A percentile compares a stretch with the other conserved stretches of the same genome.
phyloP scores from a whole-genome alignment of 1,140 invertebrate genomes.

The Saxidomus purpurata region DNA sequence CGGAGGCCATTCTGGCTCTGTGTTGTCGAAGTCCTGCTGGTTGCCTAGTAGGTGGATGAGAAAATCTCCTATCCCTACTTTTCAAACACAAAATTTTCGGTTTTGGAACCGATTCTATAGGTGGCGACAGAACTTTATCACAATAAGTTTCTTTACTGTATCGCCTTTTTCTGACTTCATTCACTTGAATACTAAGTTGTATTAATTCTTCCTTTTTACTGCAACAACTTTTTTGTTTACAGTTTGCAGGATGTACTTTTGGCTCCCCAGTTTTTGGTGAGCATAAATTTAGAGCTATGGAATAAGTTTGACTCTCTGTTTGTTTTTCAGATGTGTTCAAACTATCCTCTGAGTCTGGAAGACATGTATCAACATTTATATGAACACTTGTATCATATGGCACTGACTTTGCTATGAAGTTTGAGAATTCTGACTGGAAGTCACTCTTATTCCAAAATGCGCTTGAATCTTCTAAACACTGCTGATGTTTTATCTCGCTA shows the following conservation, averaged over 20 bases:
- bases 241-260: not conserved
- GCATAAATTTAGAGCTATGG: not conserved
- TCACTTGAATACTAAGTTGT: constrained; percentile 56
- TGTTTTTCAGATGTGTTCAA: not conserved
- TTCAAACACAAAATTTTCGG: constrained; percentile 32
- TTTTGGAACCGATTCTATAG: constrained; percentile 9
- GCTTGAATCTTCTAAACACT: not conserved
- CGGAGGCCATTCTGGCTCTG: constrained; percentile 53
- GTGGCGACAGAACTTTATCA: constrained; percentile 25
- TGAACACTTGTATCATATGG: not conserved
- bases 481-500: not conserved
- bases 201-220: constrained; percentile 58
- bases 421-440: constrained; percentile 39
- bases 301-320: not conserved
- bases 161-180: constrained; percentile 59
- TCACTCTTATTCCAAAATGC: constrained; percentile 6
- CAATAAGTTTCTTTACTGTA: constrained; percentile 34
- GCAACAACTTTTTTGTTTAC: constrained; percentile 11
- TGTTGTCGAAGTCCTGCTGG: not conserved
- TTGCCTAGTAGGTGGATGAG: not conserved
- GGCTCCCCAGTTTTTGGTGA: constrained; percentile 50
- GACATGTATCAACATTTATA: constrained; percentile 19
- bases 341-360: constrained; percentile 39
- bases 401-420: constrained; percentile 33
- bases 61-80: constrained; percentile 20